Evolutionary conservation across 2,888 invertebrate species (phyloP).

Genomic region (Steinernema hermaphroditum): DNA sequence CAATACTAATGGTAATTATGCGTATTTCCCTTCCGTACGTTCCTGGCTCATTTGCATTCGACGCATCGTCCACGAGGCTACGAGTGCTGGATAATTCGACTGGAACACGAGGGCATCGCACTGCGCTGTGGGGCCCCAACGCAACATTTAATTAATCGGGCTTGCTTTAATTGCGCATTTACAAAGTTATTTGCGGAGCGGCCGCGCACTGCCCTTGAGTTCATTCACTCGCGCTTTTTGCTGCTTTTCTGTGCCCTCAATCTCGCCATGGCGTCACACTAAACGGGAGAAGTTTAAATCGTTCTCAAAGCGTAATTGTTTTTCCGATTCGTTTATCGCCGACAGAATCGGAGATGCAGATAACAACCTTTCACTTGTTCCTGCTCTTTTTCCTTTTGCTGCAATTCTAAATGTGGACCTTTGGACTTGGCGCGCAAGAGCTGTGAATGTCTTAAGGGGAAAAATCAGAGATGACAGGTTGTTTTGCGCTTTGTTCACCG

Average conservation of each 20-base stretch:
- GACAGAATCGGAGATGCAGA: no score
- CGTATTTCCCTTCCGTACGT: no score
- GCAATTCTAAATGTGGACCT: neutral
- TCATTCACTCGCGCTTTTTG: neutral
- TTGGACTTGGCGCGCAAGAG: neutral
- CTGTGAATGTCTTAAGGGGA: neutral
- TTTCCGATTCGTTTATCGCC: neutral
- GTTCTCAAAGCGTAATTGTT: slow-evolving; percentile 4
- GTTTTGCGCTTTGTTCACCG: neutral
- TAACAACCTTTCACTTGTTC: neutral
- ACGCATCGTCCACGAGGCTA: no score
- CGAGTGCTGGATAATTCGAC: no score
- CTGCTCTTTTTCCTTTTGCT: neutral
- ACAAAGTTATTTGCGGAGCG: neutral
- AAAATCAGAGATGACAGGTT: neutral
- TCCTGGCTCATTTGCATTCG: no score
- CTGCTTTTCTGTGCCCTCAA: neutral
- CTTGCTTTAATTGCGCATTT: slow-evolving; percentile 4
- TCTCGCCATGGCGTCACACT: no score
- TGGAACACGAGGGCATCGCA: no score
- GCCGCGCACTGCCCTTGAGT: neutral
- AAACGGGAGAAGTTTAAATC: neutral
- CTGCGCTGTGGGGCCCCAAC: neutral
- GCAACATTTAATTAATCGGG: slow-evolving; percentile 2
- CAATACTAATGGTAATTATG: no score